Conservation (phyloP, 2,797 vertebrate genomes). For the Merluccius polli region DNA sequence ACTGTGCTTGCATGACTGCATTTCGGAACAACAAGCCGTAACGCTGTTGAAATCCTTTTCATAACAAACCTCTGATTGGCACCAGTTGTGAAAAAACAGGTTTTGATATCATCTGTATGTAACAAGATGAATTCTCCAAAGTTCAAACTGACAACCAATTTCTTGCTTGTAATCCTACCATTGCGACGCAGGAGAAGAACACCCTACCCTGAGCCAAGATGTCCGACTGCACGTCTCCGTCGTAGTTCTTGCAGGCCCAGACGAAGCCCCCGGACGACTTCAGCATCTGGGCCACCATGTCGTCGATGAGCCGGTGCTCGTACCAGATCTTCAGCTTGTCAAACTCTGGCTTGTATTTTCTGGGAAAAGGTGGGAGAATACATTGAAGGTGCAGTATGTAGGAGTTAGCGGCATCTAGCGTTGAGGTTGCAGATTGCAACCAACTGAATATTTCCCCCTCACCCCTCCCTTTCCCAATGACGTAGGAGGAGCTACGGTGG, state of each 20-base stretch:
- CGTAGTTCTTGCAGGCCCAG: conserved; percentile 99
- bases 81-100: neutral
- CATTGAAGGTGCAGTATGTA: too few species aligned
- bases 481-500: too few species aligned
- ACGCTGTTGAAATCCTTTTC: neutral
- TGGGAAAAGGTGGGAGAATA: conserved; percentile 37
- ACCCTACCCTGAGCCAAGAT: conserved; percentile 90
- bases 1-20: neutral
- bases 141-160: neutral
- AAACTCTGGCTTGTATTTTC: conserved; percentile 84
- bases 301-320: conserved; percentile 86
- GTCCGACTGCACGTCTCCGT: conserved; percentile 96
- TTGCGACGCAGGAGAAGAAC: neutral
- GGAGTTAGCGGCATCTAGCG: too few species aligned
- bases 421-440: too few species aligned
- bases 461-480: too few species aligned
- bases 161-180: neutral
- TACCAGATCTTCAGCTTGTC: conserved; percentile 90
- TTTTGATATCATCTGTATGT: neutral
- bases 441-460: too few species aligned
- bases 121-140: neutral
- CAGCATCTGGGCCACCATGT: conserved; percentile 97
- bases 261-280: conserved; percentile 94
- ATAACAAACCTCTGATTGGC: neutral
- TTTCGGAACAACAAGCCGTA: neutral